Conservation (phyloP, 2,888 invertebrate species). For the Agrypnus murinus region DNA sequence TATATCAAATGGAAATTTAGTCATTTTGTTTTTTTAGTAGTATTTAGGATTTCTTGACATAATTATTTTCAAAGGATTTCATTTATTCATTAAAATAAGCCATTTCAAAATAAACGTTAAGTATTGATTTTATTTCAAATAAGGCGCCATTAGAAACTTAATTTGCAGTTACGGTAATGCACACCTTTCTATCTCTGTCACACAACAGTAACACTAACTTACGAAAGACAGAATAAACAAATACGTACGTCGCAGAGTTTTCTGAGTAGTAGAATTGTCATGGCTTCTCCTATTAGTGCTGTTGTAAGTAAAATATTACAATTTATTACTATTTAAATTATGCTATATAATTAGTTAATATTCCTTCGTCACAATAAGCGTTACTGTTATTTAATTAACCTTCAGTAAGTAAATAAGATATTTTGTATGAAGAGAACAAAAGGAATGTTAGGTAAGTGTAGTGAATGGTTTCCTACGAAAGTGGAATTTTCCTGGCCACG, state of each 20-base stretch:
- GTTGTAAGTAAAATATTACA: not conserved
- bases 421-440: not conserved
- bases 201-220: no score
- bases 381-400: not conserved
- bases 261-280: not conserved
- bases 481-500: constrained; percentile 17
- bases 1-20: no score
- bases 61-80: no score
- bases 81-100: no score
- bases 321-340: not conserved
- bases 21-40: no score
- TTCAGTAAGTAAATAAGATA: not conserved
- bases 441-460: not conserved
- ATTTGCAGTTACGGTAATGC: not conserved
- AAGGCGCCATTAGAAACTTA: not conserved
- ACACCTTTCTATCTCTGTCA: not conserved
- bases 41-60: no score
- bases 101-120: no score
- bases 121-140: constrained; percentile 10
- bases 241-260: not conserved
- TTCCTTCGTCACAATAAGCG: no score
- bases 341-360: no score
- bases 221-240: not conserved
- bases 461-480: not conserved
- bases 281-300: constrained; percentile 2